Evolutionary conservation across 2,113 vertebrate species (phyloP).

Genomic region (Dascyllus trimaculatus): DNA sequence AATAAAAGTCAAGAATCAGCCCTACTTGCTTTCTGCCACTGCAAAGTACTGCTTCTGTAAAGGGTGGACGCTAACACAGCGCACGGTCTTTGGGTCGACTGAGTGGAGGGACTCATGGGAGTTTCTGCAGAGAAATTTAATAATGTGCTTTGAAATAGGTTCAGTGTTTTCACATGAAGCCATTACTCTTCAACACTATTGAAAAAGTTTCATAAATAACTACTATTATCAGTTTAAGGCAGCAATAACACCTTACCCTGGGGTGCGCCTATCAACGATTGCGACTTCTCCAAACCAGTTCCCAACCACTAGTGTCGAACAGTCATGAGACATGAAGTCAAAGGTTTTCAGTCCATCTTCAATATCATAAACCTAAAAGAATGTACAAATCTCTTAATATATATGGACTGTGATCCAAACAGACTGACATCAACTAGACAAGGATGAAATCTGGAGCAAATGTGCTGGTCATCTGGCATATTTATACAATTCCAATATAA

Average conservation of each 20-base stretch:
- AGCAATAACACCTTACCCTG: slow-evolving; percentile 62
- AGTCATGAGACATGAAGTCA: slow-evolving; percentile 87
- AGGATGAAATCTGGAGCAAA: not conserved
- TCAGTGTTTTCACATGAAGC: not conserved
- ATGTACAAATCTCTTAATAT: not conserved
- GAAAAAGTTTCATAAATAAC: too few species aligned
- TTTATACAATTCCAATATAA: too few species aligned
- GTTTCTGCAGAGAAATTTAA: slow-evolving; percentile 60
- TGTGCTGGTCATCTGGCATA: not conserved
- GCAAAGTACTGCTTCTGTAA: slow-evolving; percentile 87
- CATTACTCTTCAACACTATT: not conserved
- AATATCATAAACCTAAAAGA: slow-evolving; percentile 84
- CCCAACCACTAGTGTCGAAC: slow-evolving; percentile 83
- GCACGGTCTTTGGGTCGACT: slow-evolving; percentile 76
- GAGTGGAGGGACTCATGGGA: slow-evolving; percentile 79
- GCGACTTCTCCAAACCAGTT: slow-evolving; percentile 82
- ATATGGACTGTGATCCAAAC: fast-evolving
- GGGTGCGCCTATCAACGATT: slow-evolving; percentile 88
- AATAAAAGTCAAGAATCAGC: not conserved
- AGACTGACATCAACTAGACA: not conserved
- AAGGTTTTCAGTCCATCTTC: slow-evolving; percentile 85
- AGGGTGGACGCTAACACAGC: slow-evolving; percentile 90
- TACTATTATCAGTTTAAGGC: not conserved
- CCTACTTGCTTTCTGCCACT: slow-evolving; percentile 86
- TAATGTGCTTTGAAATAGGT: not conserved